Percentiles rank a stretch among this genome's conserved stretches.
phyloP scores from a whole-genome alignment of 2,797 vertebrate species.

The Simalia tracyae region DNA sequence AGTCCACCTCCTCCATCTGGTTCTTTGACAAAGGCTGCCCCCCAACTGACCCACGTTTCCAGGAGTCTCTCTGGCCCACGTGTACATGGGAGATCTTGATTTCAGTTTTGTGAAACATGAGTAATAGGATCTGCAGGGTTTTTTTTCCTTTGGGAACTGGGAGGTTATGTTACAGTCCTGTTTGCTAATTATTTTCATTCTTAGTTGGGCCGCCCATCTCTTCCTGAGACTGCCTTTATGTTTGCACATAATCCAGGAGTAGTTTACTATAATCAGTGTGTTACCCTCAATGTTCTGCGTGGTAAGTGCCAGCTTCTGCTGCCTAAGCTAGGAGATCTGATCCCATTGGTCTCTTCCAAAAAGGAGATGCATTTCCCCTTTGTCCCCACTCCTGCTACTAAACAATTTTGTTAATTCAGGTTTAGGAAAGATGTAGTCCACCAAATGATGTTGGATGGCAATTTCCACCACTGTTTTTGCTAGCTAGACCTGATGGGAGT shows the following conservation, averaged over 20 bases:
- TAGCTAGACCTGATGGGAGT: no score
- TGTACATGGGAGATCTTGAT: not conserved
- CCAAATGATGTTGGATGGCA: no score
- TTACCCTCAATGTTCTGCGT: not conserved
- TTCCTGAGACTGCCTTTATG: not conserved
- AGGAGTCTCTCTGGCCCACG: not conserved
- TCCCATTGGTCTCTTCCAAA: no score
- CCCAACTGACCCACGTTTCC: not conserved
- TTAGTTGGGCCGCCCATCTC: not conserved
- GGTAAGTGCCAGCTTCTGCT: no score
- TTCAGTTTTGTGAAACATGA: not conserved
- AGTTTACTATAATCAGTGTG: not conserved
- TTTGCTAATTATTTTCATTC: not conserved
- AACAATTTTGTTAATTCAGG: no score
- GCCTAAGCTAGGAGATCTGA: no score
- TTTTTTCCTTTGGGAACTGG: not conserved
- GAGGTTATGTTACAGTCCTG: not conserved
- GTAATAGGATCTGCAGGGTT: not conserved
- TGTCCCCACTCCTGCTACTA: no score
- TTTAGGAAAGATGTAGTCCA: no score
- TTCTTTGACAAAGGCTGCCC: not conserved
- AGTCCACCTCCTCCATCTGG: not conserved
- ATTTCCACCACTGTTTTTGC: no score
- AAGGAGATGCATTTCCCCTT: no score
- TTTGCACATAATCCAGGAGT: not conserved